A percentile compares a stretch with the other conserved stretches of the same genome.
phyloP scores from a whole-genome alignment of 2,888 invertebrate species.

The Achlya flavicornis region DNA sequence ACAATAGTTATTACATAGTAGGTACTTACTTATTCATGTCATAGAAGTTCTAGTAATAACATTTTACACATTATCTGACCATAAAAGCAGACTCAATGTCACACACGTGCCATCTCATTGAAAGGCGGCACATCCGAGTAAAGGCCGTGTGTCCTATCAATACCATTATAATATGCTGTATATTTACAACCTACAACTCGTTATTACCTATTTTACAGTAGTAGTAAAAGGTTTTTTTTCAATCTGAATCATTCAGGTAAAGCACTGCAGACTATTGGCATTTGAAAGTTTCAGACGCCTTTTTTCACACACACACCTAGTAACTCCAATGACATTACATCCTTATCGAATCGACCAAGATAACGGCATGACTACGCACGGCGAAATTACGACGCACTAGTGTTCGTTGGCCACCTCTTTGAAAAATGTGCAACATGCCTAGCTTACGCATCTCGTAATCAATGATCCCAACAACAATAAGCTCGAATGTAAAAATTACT shows the following conservation, averaged over 20 bases:
- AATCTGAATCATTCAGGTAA: too few species aligned
- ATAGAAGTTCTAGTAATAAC: not conserved
- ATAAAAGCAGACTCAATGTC: slow-evolving; percentile 56
- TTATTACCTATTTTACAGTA: not conserved
- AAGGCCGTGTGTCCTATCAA: slow-evolving; percentile 40
- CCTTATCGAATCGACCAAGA: slow-evolving; percentile 73
- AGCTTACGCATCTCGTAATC: slow-evolving; percentile 38
- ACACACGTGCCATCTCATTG: slow-evolving; percentile 58
- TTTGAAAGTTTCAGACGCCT: slow-evolving; percentile 3
- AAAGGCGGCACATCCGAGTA: slow-evolving; percentile 32
- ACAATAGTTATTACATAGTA: not conserved
- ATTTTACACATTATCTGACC: slow-evolving; percentile 3
- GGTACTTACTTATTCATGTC: not conserved
- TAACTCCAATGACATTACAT: slow-evolving; percentile 41
- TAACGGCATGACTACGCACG: slow-evolving; percentile 77
- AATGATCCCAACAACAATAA: slow-evolving; percentile 22
- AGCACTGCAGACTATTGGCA: not conserved
- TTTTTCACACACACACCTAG: slow-evolving; percentile 18
- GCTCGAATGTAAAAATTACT: slow-evolving; percentile 6
- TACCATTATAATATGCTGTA: slow-evolving; percentile 23
- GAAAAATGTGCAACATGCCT: slow-evolving; percentile 36
- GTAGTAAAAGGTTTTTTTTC: not conserved
- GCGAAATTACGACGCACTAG: slow-evolving; percentile 78
- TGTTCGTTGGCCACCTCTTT: slow-evolving; percentile 50
- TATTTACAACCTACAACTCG: not conserved